A percentile compares a stretch with the other conserved stretches of the same genome.
Evolutionary conservation across 2,888 invertebrate species (phyloP).

Genomic region (Platynereis dumerilii): DNA sequence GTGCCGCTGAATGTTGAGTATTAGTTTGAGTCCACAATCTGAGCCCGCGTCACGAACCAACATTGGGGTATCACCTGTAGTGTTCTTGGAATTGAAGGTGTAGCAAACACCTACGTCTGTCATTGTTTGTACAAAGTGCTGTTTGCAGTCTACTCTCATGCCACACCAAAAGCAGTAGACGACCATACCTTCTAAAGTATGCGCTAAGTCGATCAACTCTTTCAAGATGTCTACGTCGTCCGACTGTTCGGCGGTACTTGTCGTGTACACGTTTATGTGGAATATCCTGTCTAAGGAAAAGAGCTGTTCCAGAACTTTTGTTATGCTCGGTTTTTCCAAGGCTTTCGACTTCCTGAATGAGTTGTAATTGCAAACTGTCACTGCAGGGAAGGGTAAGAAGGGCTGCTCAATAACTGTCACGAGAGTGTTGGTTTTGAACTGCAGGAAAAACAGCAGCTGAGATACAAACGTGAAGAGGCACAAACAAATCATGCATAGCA

Average conservation of each 20-base stretch:
- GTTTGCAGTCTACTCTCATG: neutral
- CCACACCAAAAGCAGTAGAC: neutral
- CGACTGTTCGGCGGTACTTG: neutral
- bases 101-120: slow-evolving; percentile 25
- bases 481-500: no score
- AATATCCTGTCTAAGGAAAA: neutral
- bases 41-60: slow-evolving; percentile 20
- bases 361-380: slow-evolving; percentile 24
- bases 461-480: slow-evolving; percentile 1
- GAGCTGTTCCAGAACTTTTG: neutral
- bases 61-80: neutral
- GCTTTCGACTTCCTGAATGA: slow-evolving; percentile 18
- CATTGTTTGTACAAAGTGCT: slow-evolving; percentile 12
- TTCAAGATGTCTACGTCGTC: neutral
- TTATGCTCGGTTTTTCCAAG: neutral
- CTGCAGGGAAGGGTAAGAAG: slow-evolving; percentile 17
- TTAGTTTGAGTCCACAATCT: slow-evolving; percentile 13
- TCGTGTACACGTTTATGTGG: neutral
- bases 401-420: slow-evolving; percentile 13
- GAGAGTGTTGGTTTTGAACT: slow-evolving; percentile 19
- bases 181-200: slow-evolving; percentile 1
- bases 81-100: slow-evolving; percentile 20
- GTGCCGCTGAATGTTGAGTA: slow-evolving; percentile 18
- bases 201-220: neutral
- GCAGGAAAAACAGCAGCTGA: slow-evolving; percentile 8